A percentile compares a stretch with the other conserved stretches of the same genome.
These are phyloP conservation scores for Calcarius lapponicus DNA, from an alignment of 2,797 vertebrate genomes.

Conservation along the genomic window DNA sequence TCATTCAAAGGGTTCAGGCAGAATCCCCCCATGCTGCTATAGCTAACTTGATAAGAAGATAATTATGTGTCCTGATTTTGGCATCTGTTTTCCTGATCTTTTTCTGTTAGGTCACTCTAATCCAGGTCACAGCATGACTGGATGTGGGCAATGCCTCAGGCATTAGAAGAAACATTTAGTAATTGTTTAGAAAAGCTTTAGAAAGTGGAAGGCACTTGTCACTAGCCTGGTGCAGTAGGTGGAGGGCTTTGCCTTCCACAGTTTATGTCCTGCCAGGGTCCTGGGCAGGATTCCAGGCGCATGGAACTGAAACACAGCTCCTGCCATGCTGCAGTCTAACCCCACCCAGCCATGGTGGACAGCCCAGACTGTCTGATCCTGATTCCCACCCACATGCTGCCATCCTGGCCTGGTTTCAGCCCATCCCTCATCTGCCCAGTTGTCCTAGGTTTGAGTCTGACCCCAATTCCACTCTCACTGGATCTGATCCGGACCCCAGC, in stretches of 20 bases:
- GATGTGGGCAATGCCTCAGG: neutral
- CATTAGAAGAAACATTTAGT: neutral
- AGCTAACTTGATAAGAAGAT: neutral
- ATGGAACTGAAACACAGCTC: accelerated
- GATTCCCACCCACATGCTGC: accelerated
- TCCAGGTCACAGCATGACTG: neutral
- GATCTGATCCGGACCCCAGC: no score
- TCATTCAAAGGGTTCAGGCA: neutral
- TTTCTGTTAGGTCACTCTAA: neutral
- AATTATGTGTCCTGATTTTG: constrained; percentile 32
- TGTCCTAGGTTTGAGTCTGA: neutral
- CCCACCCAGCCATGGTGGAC: neutral
- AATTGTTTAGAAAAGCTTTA: neutral
- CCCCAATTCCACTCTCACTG: neutral
- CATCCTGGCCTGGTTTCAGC: neutral
- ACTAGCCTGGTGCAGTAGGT: neutral
- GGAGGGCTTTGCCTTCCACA: neutral
- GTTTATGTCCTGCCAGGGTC: neutral
- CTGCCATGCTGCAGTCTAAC: accelerated
- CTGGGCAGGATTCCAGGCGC: neutral
- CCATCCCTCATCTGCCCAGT: neutral
- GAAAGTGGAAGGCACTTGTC: neutral
- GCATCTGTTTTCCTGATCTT: constrained; percentile 6
- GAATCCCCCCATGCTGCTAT: neutral
- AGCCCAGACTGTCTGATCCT: neutral